These are phyloP conservation scores for Sturnira hondurensis DNA, from an alignment of 2,113 vertebrate species.

Conservation along the genomic window DNA sequence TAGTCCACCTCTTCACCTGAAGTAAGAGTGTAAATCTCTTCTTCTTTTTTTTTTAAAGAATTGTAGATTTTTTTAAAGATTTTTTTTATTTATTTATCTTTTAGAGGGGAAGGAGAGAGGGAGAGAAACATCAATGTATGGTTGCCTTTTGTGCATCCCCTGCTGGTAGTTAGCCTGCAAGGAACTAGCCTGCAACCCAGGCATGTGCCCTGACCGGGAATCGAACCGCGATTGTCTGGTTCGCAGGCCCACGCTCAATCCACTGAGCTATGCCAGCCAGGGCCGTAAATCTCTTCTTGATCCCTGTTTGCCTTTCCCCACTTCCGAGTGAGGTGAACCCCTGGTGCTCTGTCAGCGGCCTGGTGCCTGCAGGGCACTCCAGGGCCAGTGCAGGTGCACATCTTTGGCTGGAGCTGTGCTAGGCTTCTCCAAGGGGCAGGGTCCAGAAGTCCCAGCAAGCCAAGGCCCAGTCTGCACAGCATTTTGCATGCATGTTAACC, in stretches of 20 bases:
- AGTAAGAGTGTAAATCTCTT: background rate
- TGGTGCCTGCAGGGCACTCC: background rate
- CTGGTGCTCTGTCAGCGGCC: background rate
- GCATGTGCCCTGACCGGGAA: too few species aligned
- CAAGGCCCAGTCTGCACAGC: background rate
- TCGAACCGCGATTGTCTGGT: too few species aligned
- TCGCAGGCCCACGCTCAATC: too few species aligned
- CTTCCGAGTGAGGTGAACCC: background rate
- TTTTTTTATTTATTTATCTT: too few species aligned
- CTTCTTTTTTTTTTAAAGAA: too few species aligned
- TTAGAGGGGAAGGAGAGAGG: too few species aligned
- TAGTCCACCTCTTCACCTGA: background rate
- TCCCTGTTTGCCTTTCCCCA: background rate
- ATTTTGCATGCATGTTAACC: conserved; percentile 18
- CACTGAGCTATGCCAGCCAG: too few species aligned
- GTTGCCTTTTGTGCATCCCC: too few species aligned
- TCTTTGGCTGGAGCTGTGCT: background rate
- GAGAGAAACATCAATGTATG: too few species aligned
- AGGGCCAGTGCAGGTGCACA: background rate
- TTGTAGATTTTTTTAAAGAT: too few species aligned
- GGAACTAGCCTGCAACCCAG: too few species aligned
- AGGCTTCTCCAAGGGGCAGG: background rate
- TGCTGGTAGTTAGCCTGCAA: too few species aligned
- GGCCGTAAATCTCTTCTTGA: background rate
- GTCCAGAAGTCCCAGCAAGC: background rate